Base-by-base conservation (phyloP, 2,113 vertebrate species). In the Passer montanus region DNA sequence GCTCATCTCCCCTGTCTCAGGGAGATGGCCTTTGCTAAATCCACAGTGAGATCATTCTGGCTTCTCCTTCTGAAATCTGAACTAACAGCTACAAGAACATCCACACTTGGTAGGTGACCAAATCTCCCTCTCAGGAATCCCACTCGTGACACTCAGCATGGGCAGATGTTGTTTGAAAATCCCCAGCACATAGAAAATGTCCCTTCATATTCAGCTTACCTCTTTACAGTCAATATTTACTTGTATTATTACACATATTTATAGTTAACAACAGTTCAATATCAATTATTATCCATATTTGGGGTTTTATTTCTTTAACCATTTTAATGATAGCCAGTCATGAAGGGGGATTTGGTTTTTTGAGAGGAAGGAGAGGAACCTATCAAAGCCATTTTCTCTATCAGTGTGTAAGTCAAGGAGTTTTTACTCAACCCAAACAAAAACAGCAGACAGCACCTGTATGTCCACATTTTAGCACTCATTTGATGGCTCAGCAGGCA, bases 141-240 rank as follows among this genome's bases (percentile, higher is more conserved):
- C 41, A 19, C 15, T 16, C 3, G 4, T 10, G 44, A n/a, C 53
- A 41, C 43, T 43, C 33, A 30, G 4, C 20, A 26, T 0, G 0
- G 49, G 22, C 73, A 64, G 28, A 28, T 11, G 6, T 19, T 33
- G 10, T 31, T 58, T 46, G 41, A 75, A 39, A 72, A 64, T 23
- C 27, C 27, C 53, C 41, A 83, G 72, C 49, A 52, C 24, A 33
- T 0, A 44, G 46, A 31, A 52, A 41, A 52, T 28, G 22, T 31
- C 55, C n/a, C 3, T 35, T 76, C 10, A 11, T 28, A 73, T 50
- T 35, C 64, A 49, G 6, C 19, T 68, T 7, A n/a, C 27, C 22
- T 75, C 49, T 60, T 33, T n/a, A 44, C 41, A 69, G 47, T 18
- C 31, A 82, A 2, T 14, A 52, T 58, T 39, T 35, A 35, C 30